Percentiles rank a stretch among this genome's conserved stretches.
These are phyloP conservation scores for Phalacrocorax brasilianus DNA, from an alignment of 2,113 vertebrate species.

Conservation along the genomic window DNA sequence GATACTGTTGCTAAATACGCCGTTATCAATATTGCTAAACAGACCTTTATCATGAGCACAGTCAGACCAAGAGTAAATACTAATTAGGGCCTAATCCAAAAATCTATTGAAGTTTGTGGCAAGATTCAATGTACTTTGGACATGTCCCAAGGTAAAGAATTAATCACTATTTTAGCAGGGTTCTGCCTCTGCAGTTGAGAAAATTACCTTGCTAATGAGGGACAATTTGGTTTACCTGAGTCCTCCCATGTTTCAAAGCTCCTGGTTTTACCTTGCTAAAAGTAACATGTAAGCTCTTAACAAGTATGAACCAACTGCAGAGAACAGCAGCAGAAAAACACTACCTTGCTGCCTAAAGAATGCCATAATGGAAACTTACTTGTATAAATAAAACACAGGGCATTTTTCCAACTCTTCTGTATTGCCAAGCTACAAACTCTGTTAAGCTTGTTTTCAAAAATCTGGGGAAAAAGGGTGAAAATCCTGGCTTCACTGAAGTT, in stretches of 20 bases:
- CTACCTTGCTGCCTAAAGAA: neutral
- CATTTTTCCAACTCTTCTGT: neutral
- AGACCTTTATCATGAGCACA: neutral
- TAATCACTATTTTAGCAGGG: neutral
- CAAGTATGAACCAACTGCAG: neutral
- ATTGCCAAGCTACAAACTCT: neutral
- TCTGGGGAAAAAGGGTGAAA: neutral
- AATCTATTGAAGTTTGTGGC: neutral
- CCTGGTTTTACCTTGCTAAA: neutral
- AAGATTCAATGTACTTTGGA: neutral
- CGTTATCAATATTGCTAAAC: neutral
- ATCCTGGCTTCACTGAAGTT: neutral
- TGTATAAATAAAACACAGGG: neutral
- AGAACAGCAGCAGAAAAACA: neutral
- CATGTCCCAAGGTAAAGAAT: neutral
- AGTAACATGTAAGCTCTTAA: neutral
- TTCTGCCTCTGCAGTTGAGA: neutral
- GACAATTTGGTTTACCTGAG: neutral
- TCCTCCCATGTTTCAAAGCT: neutral
- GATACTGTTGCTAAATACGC: neutral
- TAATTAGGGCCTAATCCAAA: slow-evolving; percentile 30
- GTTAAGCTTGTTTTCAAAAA: neutral
- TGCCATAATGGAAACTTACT: neutral
- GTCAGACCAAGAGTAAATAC: neutral
- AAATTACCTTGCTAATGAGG: neutral